Base-by-base conservation (phyloP, 2,113 vertebrate genomes). In the Dendropsophus ebraccatus region DNA sequence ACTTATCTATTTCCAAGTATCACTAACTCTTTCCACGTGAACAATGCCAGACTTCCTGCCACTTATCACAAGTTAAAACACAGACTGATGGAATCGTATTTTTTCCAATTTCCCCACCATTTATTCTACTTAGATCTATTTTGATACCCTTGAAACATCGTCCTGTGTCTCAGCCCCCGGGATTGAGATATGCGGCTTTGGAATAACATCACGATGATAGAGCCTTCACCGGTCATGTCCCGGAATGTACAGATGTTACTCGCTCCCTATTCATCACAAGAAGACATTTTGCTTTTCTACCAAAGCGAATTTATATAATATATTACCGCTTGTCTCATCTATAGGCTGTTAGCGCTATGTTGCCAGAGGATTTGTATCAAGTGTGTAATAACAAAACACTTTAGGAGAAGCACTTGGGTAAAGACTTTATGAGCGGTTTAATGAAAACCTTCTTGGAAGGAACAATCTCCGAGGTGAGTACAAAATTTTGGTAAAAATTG, bases 21-120 rank as follows among this genome's bases (percentile, higher is more conserved):
- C 82, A 75, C 21, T 84, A 75, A 84, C 47, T 62, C 70, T 84
- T 84, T 84, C 82, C 82, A 84, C 73, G 74, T 83, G 82, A 11
- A 56, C 8, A 58, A 84, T 60, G 32, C 70, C 82, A 75, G 69
- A 84, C 54, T 84, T 84, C 82, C 82, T 84, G 82, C 56, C 54
- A 62, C 56, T 84, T 84, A 84, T 75, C 82, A 14, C 17, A 10
- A 41, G 58, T 84, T 32, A 82, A 82, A 84, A 60, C 82, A 47
- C 67, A 52, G 32, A 52, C 82, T 25, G 74, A 75, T 73, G 35
- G 7, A 28, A 32, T 60, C 30, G 19, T 30, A 60, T 60, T 50
- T 82, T 50, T 74, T 75, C 82, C 50, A 41, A 28, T 60, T 47
- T 75, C 82, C 65, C 49, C 50, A 56, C 49, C 50, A 41, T 73